phyloP scores from a whole-genome alignment of 2,797 vertebrate species.

The Diplodus puntazzo region DNA sequence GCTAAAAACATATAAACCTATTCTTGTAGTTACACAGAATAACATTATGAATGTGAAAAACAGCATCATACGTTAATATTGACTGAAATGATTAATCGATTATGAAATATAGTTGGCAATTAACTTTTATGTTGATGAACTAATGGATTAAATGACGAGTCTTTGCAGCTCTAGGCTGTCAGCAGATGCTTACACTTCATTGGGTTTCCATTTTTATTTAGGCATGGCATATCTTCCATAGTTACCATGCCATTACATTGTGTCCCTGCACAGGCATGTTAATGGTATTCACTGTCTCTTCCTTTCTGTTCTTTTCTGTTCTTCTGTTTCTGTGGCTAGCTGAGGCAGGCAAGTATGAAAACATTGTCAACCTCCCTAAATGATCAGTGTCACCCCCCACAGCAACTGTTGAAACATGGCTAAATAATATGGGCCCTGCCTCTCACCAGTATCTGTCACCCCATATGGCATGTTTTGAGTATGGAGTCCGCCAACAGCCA shows the following conservation, averaged over 20 bases:
- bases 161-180: no score
- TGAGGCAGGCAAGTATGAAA: conserved; percentile 89
- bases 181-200: background rate
- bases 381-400: conserved; percentile 47
- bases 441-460: conserved; percentile 40
- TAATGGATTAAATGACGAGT: no score
- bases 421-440: conserved; percentile 49
- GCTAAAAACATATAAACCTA: no score
- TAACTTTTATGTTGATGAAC: no score
- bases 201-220: conserved; percentile 47
- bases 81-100: no score
- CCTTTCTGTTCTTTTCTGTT: conserved; percentile 80
- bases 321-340: conserved; percentile 85
- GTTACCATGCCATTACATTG: conserved; percentile 61
- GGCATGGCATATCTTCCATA: conserved; percentile 43
- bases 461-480: conserved; percentile 72
- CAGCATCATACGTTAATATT: background rate
- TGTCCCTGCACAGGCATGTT: conserved; percentile 77
- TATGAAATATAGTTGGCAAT: no score
- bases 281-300: conserved; percentile 82
- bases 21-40: no score
- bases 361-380: conserved; percentile 58
- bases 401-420: conserved; percentile 62
- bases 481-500: conserved; percentile 27
- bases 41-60: conserved; percentile 1